Conservation (phyloP, 2,113 vertebrate genomes). For the Romanogobio albipinnatus region DNA sequence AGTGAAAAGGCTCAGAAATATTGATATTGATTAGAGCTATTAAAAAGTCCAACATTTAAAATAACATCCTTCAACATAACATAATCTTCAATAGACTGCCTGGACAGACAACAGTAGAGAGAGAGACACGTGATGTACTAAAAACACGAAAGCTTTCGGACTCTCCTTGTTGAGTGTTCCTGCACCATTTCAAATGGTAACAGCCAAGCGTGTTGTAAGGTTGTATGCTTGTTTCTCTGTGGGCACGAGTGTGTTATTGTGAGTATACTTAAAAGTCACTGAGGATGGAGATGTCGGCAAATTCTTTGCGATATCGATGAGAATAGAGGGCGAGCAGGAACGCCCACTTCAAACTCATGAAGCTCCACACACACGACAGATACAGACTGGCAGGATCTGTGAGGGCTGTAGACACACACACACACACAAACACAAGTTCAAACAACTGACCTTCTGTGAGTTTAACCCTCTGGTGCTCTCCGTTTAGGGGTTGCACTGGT, state of each 20-base stretch:
- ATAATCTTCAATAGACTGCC: background rate
- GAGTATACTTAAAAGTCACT: conserved; percentile 79
- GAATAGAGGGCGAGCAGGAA: conserved; percentile 80
- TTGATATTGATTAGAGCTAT: background rate
- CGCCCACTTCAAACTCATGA: conserved; percentile 91
- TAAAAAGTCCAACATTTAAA: background rate
- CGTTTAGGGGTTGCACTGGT: no score
- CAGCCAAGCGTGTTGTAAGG: background rate
- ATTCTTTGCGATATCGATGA: conserved; percentile 87
- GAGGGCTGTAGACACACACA: conserved; percentile 73
- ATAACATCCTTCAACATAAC: background rate
- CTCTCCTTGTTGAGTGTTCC: background rate
- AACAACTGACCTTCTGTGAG: background rate
- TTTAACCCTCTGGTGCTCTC: background rate
- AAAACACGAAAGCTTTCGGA: background rate
- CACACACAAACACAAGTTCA: background rate
- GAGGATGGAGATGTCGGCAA: conserved; percentile 92
- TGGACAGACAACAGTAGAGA: background rate
- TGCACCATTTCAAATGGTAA: background rate
- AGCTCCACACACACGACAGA: conserved; percentile 89
- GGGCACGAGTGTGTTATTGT: conserved; percentile 5
- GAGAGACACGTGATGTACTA: conserved; percentile 5
- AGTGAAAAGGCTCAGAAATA: background rate
- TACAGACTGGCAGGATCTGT: conserved; percentile 85
- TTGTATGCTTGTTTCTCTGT: conserved; percentile 13